Base-by-base conservation (phyloP, 2,888 invertebrate genomes). In the Trichogramma evanescens region DNA sequence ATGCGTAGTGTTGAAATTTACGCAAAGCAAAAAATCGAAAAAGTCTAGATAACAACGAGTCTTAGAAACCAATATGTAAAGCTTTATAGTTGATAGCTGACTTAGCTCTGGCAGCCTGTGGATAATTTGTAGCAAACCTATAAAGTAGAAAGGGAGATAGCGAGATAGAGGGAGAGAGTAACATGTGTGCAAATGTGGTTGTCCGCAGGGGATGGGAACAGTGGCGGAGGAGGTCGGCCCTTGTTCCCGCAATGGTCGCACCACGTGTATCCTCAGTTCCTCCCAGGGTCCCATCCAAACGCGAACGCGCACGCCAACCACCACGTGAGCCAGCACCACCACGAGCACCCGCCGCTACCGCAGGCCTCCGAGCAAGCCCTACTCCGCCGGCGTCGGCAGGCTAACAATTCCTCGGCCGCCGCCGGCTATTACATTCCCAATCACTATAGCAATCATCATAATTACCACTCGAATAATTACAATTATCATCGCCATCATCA, bases 171-270 rank as follows among this genome's bases (percentile, higher is more conserved):
- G 26, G 41, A 4, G 6, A 53, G 52, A 51, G 45, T 58, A 53
- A 62, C 40, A 51, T 49, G 46, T 13, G 50, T 50, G 71, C 69
- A 71, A 75, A 74, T 74, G 71, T 77, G 73, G 71, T 75, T 59
- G 58, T 76, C 72, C 75, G 72, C 76, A 75, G 77, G 74, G 72
- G 77, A 77, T 73, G 77, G 76, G 66, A 77, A 71, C 70, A 74
- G 74, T 74, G 77, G 77, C 73, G 77, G 77, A 75, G 77, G 88
- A 79, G 85, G 88, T 75, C 86, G 91, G 78, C 93, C 93, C 73
- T 85, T 93, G 79, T 93, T 93, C 81, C 93, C 93, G 71, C 93
- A 93, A 84, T 93, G 93, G 93, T 93, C 93, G 72, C 93, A 93
- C 83, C 93, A 93, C 83, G 92, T 93, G 76, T 92, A 93, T 82